Base-by-base conservation (phyloP, 2,888 invertebrate species). In the Xylophagus ater region DNA sequence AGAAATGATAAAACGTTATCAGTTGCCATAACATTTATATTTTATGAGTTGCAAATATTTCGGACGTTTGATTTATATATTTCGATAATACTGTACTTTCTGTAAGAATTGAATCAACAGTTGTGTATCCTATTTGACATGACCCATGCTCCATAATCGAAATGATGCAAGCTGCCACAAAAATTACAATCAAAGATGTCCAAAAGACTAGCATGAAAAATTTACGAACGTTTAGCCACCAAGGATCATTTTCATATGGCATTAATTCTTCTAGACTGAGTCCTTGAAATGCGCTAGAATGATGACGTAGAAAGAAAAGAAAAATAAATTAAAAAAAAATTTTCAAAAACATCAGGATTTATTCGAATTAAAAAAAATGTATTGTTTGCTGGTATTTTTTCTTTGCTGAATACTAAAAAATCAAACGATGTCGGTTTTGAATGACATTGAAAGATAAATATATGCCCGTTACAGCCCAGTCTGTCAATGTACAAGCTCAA, bases 211-310 rank as follows among this genome's bases (percentile, higher is more conserved):
- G 49, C 45, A 70, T 52, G 15, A 71, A 53, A 41, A 63, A 56
- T 40, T 65, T 60, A 0, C 71, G 64, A 2, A 67, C 50, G 1
- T 66, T 60, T 2, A 67, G 62, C 75, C 74, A 74, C 49, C 66
- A 63, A 1, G 63, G 57, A 46, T 72, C 66, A 40, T 65, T 54
- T 1, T 58, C 57, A 10, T 59, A 61, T n/a, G 59, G 56, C 17
- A 65, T 45, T 0, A 74, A 62, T 52, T 74, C 73, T 41, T 72
- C 71, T 20, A 61, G 49, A 7, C 65, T 65, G n/a, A 74, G 52
- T 3, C 57, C 53, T 37, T 55, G 53, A 35, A 54, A 54, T 45
- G 51, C 52, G 29, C 58, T 62, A 46, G 33, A 47, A 46, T 12
- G 23, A 24, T 29, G 25, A 31, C 14, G n/a, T n/a, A n/a, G 18